Evolutionary conservation across 2,888 invertebrate species (phyloP).

Genomic region (Ischnus inquisitorius): DNA sequence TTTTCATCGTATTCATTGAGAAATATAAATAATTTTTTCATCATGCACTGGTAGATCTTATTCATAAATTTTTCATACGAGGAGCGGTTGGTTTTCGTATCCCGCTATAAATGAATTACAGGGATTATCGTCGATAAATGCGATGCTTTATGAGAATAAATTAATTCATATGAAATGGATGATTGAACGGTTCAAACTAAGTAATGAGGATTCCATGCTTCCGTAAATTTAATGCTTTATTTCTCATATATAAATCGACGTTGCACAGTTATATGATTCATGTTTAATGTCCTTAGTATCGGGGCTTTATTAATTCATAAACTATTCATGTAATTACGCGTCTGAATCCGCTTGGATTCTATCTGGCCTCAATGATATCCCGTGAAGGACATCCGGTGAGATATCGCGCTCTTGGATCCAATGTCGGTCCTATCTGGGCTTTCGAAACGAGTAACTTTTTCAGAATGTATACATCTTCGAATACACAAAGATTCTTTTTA

Average conservation of each 20-base stretch:
- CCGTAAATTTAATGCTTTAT: background rate
- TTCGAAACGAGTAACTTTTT: background rate
- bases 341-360: background rate
- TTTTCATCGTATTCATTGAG: no score
- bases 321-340: background rate
- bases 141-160: background rate
- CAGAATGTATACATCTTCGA: background rate
- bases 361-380: background rate
- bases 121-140: background rate
- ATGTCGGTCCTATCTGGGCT: background rate
- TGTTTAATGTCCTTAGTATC: background rate
- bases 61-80: no score
- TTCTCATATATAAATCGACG: background rate
- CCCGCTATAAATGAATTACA: no score
- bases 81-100: no score
- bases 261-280: no score
- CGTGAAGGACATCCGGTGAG: background rate
- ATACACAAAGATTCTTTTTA: background rate
- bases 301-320: background rate
- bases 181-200: background rate
- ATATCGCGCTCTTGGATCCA: conserved; percentile 6
- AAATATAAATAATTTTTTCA: no score
- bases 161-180: no score
- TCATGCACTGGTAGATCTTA: no score
- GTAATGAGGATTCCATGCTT: background rate